Percentiles rank a stretch among this genome's conserved stretches.
These are phyloP conservation scores for Brachionus sp. DNA, from an alignment of 1,140 invertebrate species.

Conservation along the genomic window DNA sequence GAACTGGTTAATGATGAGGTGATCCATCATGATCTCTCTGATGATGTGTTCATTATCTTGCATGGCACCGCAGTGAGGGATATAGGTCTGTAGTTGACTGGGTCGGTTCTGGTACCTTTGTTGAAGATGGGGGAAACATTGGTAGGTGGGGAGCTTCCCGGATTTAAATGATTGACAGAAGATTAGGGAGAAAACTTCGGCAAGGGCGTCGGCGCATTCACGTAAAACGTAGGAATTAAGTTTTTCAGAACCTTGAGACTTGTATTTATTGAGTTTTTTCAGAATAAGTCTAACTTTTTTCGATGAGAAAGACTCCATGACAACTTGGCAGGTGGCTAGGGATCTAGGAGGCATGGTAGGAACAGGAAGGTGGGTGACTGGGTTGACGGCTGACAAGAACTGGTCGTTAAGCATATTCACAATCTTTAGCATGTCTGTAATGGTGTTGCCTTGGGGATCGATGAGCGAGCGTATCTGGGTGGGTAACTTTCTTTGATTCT, in stretches of 20 bases:
- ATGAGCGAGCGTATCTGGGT: not conserved
- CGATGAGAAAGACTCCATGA: too few relatives aligned
- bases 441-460: not conserved
- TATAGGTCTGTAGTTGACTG: too few relatives aligned
- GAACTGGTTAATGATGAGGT: not conserved
- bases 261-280: not conserved
- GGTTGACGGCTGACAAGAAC: not conserved
- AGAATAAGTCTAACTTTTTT: not conserved
- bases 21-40: not conserved
- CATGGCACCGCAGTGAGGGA: too few relatives aligned
- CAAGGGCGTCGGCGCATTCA: not conserved
- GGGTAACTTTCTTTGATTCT: not conserved
- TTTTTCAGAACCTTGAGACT: not conserved
- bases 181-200: not conserved
- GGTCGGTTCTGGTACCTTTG: too few relatives aligned
- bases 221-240: not conserved
- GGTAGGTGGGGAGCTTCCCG: too few relatives aligned
- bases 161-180: not conserved
- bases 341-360: not conserved
- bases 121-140: not conserved
- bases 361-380: too few relatives aligned
- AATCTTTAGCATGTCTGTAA: too few relatives aligned
- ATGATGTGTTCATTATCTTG: not conserved
- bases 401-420: not conserved
- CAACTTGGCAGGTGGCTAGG: not conserved